Evolutionary conservation across 2,888 invertebrate species (phyloP).

Genomic region (Drosophila cyrtoloma): DNA sequence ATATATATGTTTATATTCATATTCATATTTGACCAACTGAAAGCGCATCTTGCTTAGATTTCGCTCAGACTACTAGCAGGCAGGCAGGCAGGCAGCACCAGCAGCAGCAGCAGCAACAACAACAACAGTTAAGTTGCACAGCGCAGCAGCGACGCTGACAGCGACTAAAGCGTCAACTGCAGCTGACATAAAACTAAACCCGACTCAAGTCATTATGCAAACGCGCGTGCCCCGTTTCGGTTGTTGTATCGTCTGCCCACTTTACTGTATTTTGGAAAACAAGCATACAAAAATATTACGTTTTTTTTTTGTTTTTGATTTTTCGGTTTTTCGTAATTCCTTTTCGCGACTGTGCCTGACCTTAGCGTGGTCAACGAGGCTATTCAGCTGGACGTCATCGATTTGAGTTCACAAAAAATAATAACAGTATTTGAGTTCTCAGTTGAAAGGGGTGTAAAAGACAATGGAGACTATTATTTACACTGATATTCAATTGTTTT

Average conservation of each 20-base stretch:
- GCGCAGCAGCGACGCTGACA: conserved; percentile 32
- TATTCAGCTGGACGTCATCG: background rate
- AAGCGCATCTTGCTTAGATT: conserved; percentile 37
- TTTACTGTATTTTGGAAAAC: conserved; percentile 31
- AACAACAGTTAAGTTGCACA: conserved; percentile 27
- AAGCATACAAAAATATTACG: conserved; percentile 3
- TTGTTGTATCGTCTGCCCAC: conserved; percentile 72
- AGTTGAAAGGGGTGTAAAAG: conserved; percentile 48
- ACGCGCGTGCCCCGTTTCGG: conserved; percentile 80
- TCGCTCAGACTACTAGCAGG: conserved; percentile 8
- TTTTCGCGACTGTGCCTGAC: conserved; percentile 9
- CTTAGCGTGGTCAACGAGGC: background rate
- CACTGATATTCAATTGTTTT: conserved; percentile 30
- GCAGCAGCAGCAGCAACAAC: background rate
- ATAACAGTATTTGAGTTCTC: conserved; percentile 34
- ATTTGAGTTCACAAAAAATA: conserved; percentile 15
- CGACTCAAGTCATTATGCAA: conserved; percentile 79
- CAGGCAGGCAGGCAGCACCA: background rate
- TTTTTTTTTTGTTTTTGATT: conserved; percentile 6
- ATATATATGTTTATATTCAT: background rate
- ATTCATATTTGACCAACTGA: conserved; percentile 7
- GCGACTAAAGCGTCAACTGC: conserved; percentile 51
- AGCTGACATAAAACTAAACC: conserved; percentile 77
- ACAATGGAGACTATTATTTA: conserved; percentile 34
- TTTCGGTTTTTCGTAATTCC: conserved; percentile 17